Conservation (phyloP, 1,140 invertebrate species). For the Calosoma granatense region DNA sequence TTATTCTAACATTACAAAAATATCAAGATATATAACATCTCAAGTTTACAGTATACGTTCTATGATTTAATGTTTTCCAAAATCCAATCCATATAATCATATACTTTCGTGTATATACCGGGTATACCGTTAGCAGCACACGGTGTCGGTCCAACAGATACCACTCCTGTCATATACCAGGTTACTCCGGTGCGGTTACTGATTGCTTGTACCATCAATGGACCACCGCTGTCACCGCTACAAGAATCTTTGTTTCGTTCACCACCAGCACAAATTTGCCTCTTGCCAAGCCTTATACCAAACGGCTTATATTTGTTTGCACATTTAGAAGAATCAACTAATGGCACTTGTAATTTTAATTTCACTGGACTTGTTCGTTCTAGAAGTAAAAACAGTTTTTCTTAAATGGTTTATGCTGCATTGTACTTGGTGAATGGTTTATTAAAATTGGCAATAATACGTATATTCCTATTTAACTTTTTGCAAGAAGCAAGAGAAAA, state of each 20-base stretch:
- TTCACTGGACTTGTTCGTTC: constrained; percentile 17
- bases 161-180: constrained; percentile 31
- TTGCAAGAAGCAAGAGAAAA: neutral
- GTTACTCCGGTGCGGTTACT: neutral
- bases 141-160: constrained; percentile 42
- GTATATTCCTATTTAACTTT: neutral
- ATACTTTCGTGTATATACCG: constrained; percentile 45
- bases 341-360: constrained; percentile 18
- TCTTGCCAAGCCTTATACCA: neutral
- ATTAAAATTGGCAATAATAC: neutral
- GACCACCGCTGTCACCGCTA: constrained; percentile 65
- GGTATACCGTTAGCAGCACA: constrained; percentile 40
- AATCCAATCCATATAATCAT: constrained; percentile 42
- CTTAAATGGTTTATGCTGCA: constrained; percentile 1
- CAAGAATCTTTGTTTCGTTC: constrained; percentile 54
- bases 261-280: constrained; percentile 53
- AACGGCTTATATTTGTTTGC: constrained; percentile 11
- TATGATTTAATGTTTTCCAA: too few relatives aligned
- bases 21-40: too few relatives aligned
- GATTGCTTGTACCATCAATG: constrained; percentile 43
- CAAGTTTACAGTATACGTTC: too few relatives aligned
- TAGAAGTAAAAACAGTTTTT: neutral
- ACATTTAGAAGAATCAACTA: constrained; percentile 15
- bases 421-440: neutral
- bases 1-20: too few relatives aligned